Percentiles rank a stretch among this genome's conserved stretches.
phyloP scores from a whole-genome alignment of 2,888 invertebrate genomes.

The Antitype chi region DNA sequence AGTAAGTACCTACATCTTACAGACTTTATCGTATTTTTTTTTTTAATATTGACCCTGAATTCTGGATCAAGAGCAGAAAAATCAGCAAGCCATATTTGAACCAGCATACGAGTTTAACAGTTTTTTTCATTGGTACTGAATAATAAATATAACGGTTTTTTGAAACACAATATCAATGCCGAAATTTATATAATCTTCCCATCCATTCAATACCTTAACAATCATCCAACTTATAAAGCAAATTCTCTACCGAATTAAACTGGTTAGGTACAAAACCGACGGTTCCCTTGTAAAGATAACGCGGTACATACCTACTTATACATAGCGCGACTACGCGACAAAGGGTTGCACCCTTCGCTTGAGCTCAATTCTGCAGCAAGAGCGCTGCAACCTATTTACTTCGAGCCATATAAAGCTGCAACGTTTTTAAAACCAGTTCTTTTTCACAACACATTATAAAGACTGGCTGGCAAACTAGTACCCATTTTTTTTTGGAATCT shows the following conservation, averaged over 20 bases:
- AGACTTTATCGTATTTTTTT: neutral
- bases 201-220: slow-evolving; percentile 3
- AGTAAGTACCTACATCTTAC: neutral
- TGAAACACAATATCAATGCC: neutral
- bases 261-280: slow-evolving; percentile 54
- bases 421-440: slow-evolving; percentile 61
- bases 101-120: neutral
- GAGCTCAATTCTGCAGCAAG: slow-evolving; percentile 83
- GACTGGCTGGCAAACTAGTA: slow-evolving; percentile 56
- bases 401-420: slow-evolving; percentile 59
- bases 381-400: slow-evolving; percentile 78
- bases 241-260: slow-evolving; percentile 52
- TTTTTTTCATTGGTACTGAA: neutral
- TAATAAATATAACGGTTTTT: neutral
- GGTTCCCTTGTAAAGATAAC: slow-evolving; percentile 68
- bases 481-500: slow-evolving; percentile 30
- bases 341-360: slow-evolving; percentile 82
- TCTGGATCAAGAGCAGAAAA: neutral
- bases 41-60: neutral
- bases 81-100: neutral
- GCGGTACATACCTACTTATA: slow-evolving; percentile 47
- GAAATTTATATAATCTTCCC: neutral
- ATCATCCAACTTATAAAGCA: slow-evolving; percentile 30
- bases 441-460: slow-evolving; percentile 64
- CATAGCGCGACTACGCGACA: slow-evolving; percentile 58